phyloP scores from a whole-genome alignment of 1,140 invertebrate genomes.

The Drosophila sp. region DNA sequence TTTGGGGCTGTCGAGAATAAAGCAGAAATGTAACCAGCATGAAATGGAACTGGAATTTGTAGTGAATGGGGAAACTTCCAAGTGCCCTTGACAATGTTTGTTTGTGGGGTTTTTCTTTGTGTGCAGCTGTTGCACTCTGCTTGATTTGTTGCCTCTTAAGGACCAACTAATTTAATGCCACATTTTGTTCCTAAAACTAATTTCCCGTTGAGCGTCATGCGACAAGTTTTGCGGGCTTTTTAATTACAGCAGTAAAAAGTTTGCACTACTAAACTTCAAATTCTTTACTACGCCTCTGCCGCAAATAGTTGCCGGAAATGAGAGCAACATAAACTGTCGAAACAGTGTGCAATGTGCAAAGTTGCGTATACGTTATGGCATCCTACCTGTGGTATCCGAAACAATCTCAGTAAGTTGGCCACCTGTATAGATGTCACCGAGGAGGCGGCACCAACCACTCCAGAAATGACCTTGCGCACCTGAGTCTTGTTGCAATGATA shows the following conservation, averaged over 20 bases:
- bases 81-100: constrained; percentile 9
- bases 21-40: background rate
- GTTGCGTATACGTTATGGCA: background rate
- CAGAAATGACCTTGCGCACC: constrained; percentile 95
- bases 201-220: constrained; percentile 17
- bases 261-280: background rate
- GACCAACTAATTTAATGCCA: constrained; percentile 48
- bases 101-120: constrained; percentile 4
- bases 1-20: constrained; percentile 15
- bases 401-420: constrained; percentile 96
- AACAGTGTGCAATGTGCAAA: background rate
- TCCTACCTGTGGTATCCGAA: constrained; percentile 96
- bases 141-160: constrained; percentile 33
- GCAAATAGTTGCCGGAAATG: constrained; percentile 32
- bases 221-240: constrained; percentile 49
- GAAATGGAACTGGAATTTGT: constrained; percentile 13
- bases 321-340: constrained; percentile 1
- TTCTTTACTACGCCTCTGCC: constrained; percentile 2
- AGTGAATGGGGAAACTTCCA: background rate
- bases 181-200: constrained; percentile 51
- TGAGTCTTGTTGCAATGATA: constrained; percentile 94
- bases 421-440: constrained; percentile 98
- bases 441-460: constrained; percentile 97
- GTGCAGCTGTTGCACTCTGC: constrained; percentile 52
- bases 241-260: constrained; percentile 59